A percentile compares a stretch with the other conserved stretches of the same genome.
Evolutionary conservation across 2,888 invertebrate genomes (phyloP).

Genomic region (Apotomis betuletana): DNA sequence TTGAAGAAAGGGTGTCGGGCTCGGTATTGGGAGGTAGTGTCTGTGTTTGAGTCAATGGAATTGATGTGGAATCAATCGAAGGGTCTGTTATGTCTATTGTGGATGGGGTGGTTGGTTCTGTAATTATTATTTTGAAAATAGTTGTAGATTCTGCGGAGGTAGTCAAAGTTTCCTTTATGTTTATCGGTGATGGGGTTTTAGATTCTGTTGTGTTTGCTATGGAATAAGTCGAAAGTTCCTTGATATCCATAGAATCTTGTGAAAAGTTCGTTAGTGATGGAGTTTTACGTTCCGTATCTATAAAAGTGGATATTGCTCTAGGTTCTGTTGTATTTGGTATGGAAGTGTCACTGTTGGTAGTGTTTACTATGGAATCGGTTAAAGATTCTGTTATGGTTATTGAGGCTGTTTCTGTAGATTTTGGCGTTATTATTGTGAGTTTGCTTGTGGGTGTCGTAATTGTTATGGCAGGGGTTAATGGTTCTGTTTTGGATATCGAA

Average conservation of each 20-base stretch:
- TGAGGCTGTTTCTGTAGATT: background rate
- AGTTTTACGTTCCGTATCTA: too few species aligned
- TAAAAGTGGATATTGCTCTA: conserved; percentile 3
- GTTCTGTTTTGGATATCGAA: too few species aligned
- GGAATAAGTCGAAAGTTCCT: background rate
- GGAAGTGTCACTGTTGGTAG: background rate
- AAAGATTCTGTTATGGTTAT: background rate
- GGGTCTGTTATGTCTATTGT: background rate
- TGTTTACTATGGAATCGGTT: background rate
- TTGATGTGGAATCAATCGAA: background rate
- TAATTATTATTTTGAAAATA: conserved; percentile 3
- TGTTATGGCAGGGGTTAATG: too few species aligned
- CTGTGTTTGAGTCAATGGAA: background rate
- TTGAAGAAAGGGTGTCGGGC: background rate
- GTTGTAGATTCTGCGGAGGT: conserved; percentile 6
- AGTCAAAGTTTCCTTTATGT: background rate
- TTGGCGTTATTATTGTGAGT: too few species aligned
- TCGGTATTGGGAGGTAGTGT: background rate
- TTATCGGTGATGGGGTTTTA: too few species aligned
- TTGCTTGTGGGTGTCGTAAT: too few species aligned
- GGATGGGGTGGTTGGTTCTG: conserved; percentile 18
- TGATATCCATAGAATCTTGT: too few species aligned
- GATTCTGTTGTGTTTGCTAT: too few species aligned
- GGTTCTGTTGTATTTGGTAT: conserved; percentile 21
- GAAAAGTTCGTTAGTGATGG: too few species aligned